Evolutionary conservation across 2,888 invertebrate species (phyloP), one percentile per base, ranked within the genome.

Genomic region (Automeris io): DNA sequence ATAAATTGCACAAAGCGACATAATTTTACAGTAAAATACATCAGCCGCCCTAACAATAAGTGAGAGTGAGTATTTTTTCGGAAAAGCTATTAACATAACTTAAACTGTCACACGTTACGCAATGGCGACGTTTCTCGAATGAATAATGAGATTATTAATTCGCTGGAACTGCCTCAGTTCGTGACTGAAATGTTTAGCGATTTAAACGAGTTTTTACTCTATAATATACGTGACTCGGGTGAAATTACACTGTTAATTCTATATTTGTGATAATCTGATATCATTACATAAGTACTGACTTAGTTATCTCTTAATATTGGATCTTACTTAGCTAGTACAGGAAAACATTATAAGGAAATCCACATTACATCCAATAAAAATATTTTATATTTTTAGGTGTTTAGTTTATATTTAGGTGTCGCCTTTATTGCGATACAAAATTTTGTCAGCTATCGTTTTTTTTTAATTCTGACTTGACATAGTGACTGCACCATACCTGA

Each of bases 231-330:
- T 67, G 67, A 61, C 56, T 42, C 39, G 50, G 55, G 62, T 64
- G 69, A 70, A 72, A 72, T 72, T 66, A 69, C 61, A 70, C 63
- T 65, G 62, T 62, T 65, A 58, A 65, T 63, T 58, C 51, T 49
- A 57, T 45, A 46, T 47, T 46, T 54, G 49, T 51, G 53, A 57
- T 54, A 45, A 47, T 47, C 54, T 50, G 49, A 26, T 33, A 26
- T 35, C 39, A 6, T 22, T 37, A 4, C 22, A 13, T 21, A 18
- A 18, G n/a, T n/a, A n/a, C n/a, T n/a, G n/a, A n/a, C n/a, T n/a
- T n/a, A n/a, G n/a, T n/a, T n/a, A n/a, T n/a, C n/a, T n/a, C n/a
- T n/a, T n/a, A n/a, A n/a, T n/a, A n/a, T n/a, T n/a, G n/a, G n/a
- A n/a, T n/a, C n/a, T n/a, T n/a, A n/a, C n/a, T n/a, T n/a, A n/a